Evolutionary conservation across 2,888 invertebrate genomes (phyloP), one percentile per base, ranked within the genome.

Genomic region (Digitonthophagus gazella): DNA sequence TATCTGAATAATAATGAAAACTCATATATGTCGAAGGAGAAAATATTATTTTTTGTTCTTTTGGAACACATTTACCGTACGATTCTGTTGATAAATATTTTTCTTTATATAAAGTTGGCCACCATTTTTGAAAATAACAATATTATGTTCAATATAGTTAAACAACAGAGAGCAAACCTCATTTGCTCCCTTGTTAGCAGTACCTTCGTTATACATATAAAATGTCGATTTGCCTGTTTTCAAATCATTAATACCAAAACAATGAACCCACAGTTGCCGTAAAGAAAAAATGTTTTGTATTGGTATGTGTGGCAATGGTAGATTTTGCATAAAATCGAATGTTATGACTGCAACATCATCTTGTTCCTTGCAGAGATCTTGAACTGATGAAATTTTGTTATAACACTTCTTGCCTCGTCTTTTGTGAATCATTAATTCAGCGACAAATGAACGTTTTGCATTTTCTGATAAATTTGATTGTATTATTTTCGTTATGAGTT

Each of bases 221-320:
- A 44, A 44, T 44, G 54, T 44, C 54, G 54, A 44, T 44, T 44
- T 44, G 54, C 54, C 54, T 44, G 54, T 44, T 44, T 44, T 44
- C n/a, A 44, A n/a, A 44, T 44, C 54, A 8, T 44, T 44, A 44
- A 44, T 44, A 8, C 54, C 54, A 44, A 44, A 44, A 44, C 54
- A 44, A 44, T 44, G 54, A 44, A 44, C 54, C 75, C 75, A 73
- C n/a, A 76, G 64, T 68, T 77, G 72, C 57, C 74, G 66, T 16
- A 72, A 57, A 69, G 75, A 75, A 68, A 76, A 74, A 19, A 74
- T 69, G 54, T 75, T 71, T 70, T 75, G 76, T 2, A 75, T 72
- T 22, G 75, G 75, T 63, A 75, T 72, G n/a, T 58, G 18, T 4
- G 75, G 75, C 55, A 76, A 63, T 18, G 74, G 75, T 18, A 74